Evolutionary conservation across 35 echinoderm and acorn worm genomes (phyloP), one percentile per base, ranked within the genome.

Genomic region (Amphiura filiformis): DNA sequence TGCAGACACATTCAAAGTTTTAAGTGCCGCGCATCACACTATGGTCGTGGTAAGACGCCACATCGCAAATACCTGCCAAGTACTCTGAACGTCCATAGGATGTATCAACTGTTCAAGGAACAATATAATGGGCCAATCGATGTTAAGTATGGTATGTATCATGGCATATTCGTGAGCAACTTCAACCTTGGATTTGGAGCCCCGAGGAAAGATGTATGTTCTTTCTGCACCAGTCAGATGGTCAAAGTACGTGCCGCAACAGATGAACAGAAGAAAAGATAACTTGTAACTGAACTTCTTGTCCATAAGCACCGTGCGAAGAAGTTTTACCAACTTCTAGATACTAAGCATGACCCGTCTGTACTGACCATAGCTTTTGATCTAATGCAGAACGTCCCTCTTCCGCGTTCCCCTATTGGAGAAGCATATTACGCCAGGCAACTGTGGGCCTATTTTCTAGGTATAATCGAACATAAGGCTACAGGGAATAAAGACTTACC

Each of bases 121-220:
- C 1, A 79, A 28, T 83, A 89, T 36, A 83, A 35, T 34, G 87
- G 79, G 18, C 0, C 37, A 31, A 87, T 87, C 34, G 36, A 57
- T 56, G 79, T n/a, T 82, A 61, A 89, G 30, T 82, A 89, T 57
- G 18, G 4, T 12, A 81, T 77, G 36, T 89, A 89, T 52, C 86
- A 91, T 42, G 77, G 36, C 13, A 86, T 79, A 32, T 91, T 86
- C 40, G 41, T 86, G 82, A 61, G 33, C 34, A 17, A 77, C 5
- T 91, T 91, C 32, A 86, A 86, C 35, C 49, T 91, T 0, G 76
- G 38, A 42, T 91, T 91, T 86, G 89, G 76, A 49, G 39, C 35
- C n/a, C 89, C 89, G 4, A 86, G 56, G 38, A 91, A 75, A 38
- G 82, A 91, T 86, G 82, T 86, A 1, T 91, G 89, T 65, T 91